phyloP scores from a whole-genome alignment of 1,140 invertebrate species.

The Pectinophora gossypiella region DNA sequence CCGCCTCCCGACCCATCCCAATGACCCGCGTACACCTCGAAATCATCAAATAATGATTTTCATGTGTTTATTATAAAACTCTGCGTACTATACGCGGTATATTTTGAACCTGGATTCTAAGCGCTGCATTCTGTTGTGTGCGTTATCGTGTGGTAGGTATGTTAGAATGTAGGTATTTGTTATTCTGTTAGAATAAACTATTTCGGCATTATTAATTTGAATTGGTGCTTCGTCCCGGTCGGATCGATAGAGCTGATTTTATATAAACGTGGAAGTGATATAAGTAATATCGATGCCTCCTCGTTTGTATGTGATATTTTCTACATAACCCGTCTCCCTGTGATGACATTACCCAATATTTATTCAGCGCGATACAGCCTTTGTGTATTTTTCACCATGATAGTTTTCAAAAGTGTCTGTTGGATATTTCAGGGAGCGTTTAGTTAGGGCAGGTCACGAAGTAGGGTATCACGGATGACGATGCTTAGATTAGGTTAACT shows the following conservation, averaged over 20 bases:
- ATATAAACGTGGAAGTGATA: slow-evolving; percentile 4
- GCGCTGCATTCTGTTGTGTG: neutral
- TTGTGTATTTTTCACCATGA: neutral
- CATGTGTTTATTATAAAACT: slow-evolving; percentile 69
- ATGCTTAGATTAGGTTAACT: too few relatives aligned
- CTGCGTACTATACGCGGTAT: slow-evolving; percentile 12
- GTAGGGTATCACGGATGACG: too few relatives aligned
- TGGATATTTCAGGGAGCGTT: too few relatives aligned
- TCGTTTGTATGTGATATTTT: neutral
- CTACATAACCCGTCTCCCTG: neutral
- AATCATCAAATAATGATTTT: slow-evolving; percentile 75
- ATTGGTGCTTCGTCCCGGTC: slow-evolving; percentile 38
- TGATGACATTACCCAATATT: neutral
- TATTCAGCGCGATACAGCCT: neutral
- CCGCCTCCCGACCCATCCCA: slow-evolving; percentile 43
- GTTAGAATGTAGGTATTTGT: slow-evolving; percentile 13
- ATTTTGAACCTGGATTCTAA: neutral
- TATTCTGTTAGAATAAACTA: slow-evolving; percentile 58
- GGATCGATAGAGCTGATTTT: slow-evolving; percentile 36
- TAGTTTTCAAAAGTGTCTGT: too few relatives aligned
- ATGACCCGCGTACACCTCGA: slow-evolving; percentile 57
- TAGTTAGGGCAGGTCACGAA: too few relatives aligned
- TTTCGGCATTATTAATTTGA: slow-evolving; percentile 57
- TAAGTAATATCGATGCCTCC: neutral
- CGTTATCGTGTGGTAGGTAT: neutral